Base-by-base conservation (phyloP, 2,113 vertebrate genomes). In the Chionodraco myersi region DNA sequence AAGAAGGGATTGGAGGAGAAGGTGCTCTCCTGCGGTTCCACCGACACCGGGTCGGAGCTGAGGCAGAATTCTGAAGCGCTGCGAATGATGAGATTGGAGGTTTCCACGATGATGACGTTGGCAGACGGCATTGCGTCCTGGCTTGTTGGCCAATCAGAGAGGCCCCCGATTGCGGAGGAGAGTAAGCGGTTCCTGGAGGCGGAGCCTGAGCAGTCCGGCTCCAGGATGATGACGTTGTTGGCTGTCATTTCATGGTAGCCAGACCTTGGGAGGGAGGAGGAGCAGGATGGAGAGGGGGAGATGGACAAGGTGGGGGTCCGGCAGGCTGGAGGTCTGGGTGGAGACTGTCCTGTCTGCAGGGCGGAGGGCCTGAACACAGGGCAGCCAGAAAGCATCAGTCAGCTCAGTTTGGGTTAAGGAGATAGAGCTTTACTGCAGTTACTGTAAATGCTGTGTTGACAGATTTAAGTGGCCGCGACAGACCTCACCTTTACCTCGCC, bases 51-150 rank as follows among this genome's bases (percentile, higher is more conserved):
- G 12, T 62, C 56, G 0, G 92, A 86, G 86, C 88, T 92, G 10
- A 94, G 81, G 69, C 91, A 92, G 84, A 93, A 93, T 86, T 94
- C 92, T 0, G 94, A 93, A 10, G 92, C 91, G 9, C 92, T 93
- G 54, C 92, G 92, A 66, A 94, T 91, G 61, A 94, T 93, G 74
- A 94, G 80, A 47, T 94, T 94, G 56, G 93, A 91, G 21, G 94
- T 93, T 72, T 94, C 92, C 71, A 94, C 88, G 0, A 94, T 92
- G 1, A 94, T 91, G 63, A 94, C 73, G 5, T 86, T 92, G 45
- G 87, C 72, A 0, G 91, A 80, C 4, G 91, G 69, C 47, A 75
- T 62, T 2, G 73, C 15, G 0, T 91, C 86, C 12, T 67, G 68
- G 66, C 74, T 84, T 0, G 47, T 1, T 0, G 88, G 84, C 92